These are phyloP conservation scores for Catharus minimus DNA, from an alignment of 2,113 vertebrate genomes.

Conservation along the genomic window DNA sequence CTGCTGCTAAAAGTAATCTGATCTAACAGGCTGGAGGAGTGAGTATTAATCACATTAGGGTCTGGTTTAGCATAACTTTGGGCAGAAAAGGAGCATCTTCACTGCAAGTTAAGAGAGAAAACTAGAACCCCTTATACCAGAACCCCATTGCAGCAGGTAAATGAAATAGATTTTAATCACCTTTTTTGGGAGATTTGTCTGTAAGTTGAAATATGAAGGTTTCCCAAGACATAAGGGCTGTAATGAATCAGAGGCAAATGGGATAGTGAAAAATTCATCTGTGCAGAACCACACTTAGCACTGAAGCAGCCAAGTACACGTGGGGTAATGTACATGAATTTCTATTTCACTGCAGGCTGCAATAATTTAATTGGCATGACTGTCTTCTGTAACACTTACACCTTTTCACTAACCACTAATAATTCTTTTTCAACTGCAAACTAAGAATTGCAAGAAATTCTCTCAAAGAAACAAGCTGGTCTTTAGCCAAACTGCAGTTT, in stretches of 20 bases:
- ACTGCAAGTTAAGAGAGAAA: background rate
- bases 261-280: background rate
- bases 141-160: background rate
- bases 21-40: background rate
- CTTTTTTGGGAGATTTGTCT: background rate
- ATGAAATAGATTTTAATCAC: background rate
- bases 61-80: constrained; percentile 5
- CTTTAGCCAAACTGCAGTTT: background rate
- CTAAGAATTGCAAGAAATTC: background rate
- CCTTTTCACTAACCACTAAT: background rate
- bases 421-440: background rate
- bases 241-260: background rate
- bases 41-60: background rate
- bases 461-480: background rate
- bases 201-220: background rate
- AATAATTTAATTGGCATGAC: background rate
- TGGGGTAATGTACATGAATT: background rate
- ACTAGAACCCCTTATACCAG: background rate
- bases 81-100: background rate
- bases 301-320: background rate
- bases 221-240: background rate
- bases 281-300: background rate
- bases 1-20: constrained; percentile 16
- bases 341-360: background rate
- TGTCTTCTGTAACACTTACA: background rate